phyloP scores from a whole-genome alignment of 2,797 vertebrate species.

The Siniperca undulata region DNA sequence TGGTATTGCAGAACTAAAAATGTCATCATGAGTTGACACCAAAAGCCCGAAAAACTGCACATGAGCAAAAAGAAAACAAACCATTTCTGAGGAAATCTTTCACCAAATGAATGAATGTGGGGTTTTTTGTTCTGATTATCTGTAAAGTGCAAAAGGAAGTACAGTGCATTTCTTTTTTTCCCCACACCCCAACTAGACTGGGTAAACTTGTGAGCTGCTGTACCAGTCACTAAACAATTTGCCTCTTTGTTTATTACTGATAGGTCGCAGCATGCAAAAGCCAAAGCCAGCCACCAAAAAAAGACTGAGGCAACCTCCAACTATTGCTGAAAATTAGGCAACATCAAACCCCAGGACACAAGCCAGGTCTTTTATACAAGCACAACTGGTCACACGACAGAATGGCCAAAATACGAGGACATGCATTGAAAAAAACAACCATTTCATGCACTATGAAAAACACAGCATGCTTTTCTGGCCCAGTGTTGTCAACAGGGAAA shows the following conservation, averaged over 20 bases:
- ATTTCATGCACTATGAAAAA: constrained; percentile 64
- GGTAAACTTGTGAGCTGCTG: constrained; percentile 39
- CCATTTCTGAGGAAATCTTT: constrained; percentile 9
- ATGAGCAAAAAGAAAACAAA: constrained; percentile 9
- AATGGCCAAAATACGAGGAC: constrained; percentile 37
- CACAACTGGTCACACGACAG: constrained; percentile 42
- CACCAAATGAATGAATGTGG: constrained; percentile 19
- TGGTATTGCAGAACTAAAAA: constrained; percentile 2
- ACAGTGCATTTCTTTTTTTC: constrained; percentile 23
- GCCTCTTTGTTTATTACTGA: constrained; percentile 63
- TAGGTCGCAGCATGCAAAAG: constrained; percentile 71
- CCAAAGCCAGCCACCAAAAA: constrained; percentile 56
- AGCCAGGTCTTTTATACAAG: constrained; percentile 52
- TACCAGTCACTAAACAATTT: constrained; percentile 57
- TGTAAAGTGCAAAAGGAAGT: constrained; percentile 25
- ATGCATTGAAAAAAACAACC: constrained; percentile 49
- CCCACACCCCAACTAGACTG: constrained; percentile 31
- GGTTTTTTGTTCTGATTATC: constrained; percentile 11
- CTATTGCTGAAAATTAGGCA: constrained; percentile 55
- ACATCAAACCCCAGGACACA: constrained; percentile 40
- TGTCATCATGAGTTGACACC: constrained; percentile 10
- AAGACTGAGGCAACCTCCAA: constrained; percentile 37
- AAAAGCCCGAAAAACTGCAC: background rate
- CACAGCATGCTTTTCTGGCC: constrained; percentile 46
- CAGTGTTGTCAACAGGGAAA: constrained; percentile 78